A percentile compares a stretch with the other conserved stretches of the same genome.
These are phyloP conservation scores for Sarcophaga rosellei DNA, from an alignment of 2,888 invertebrate genomes.

Conservation along the genomic window DNA sequence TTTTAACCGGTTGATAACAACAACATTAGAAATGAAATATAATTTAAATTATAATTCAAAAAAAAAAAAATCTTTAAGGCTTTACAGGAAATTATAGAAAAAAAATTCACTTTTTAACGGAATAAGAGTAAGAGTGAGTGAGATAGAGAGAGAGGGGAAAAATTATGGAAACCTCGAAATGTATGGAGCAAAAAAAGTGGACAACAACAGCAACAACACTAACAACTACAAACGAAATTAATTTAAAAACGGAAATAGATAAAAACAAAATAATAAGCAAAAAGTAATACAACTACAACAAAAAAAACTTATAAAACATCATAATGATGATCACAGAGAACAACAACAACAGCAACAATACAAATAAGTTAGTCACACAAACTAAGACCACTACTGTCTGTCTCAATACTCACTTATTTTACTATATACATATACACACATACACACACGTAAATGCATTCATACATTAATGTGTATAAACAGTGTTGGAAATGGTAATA, in stretches of 20 bases:
- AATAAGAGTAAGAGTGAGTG: background rate
- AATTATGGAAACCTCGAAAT: conserved; percentile 28
- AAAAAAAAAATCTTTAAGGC: conserved; percentile 25
- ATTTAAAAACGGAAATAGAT: conserved; percentile 68
- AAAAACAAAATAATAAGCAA: conserved; percentile 63
- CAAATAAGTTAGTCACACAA: too few relatives aligned
- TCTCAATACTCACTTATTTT: too few relatives aligned
- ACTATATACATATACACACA: background rate
- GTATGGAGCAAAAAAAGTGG: conserved; percentile 16
- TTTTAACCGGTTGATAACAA: conserved; percentile 23
- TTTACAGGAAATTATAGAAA: conserved; percentile 56
- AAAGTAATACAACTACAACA: conserved; percentile 20
- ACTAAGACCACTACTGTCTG: too few relatives aligned
- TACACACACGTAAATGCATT: conserved; percentile 14
- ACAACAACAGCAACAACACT: background rate
- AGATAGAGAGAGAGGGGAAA: background rate
- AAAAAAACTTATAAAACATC: background rate
- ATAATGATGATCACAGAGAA: conserved; percentile 36
- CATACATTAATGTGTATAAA: background rate
- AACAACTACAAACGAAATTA: conserved; percentile 33
- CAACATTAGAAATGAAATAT: background rate
- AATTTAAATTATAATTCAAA: background rate
- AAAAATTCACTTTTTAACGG: conserved; percentile 31
- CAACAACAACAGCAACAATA: too few relatives aligned
- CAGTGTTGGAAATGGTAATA: too few relatives aligned